Evolutionary conservation across 2,113 vertebrate species (phyloP).

Genomic region (Epinephelus moara): DNA sequence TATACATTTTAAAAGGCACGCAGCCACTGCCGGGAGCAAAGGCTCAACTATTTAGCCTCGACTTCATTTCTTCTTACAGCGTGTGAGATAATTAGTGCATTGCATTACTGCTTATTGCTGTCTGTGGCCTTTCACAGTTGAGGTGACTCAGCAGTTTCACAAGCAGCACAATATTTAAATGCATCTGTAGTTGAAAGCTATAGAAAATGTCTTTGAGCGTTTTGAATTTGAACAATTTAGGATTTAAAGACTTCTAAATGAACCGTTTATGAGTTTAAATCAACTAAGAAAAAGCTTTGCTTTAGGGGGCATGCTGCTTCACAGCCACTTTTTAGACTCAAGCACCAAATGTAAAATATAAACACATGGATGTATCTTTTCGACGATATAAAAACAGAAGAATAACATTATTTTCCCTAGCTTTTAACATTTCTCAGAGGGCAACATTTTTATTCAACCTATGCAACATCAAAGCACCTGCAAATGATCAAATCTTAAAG

Average conservation of each 20-base stretch:
- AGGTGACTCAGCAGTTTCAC: slow-evolving; percentile 45
- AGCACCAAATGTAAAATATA: background rate
- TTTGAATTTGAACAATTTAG: slow-evolving; percentile 4
- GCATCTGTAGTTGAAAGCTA: background rate
- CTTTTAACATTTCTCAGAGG: background rate
- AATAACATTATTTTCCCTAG: background rate
- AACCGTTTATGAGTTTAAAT: slow-evolving; percentile 1
- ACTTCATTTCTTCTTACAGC: slow-evolving; percentile 35
- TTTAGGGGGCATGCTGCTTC: background rate
- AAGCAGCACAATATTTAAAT: slow-evolving; percentile 27
- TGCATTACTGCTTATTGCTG: slow-evolving; percentile 29
- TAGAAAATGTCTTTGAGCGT: background rate
- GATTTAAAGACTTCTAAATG: slow-evolving; percentile 32
- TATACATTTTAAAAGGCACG: slow-evolving; percentile 65
- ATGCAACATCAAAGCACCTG: background rate
- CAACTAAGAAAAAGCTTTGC: background rate
- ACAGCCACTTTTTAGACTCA: background rate
- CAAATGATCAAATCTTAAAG: background rate
- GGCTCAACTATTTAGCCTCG: slow-evolving; percentile 34
- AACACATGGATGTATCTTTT: background rate
- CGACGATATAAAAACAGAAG: background rate
- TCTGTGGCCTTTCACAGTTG: slow-evolving; percentile 36
- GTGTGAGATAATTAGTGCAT: slow-evolving; percentile 45
- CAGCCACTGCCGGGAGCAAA: slow-evolving; percentile 27
- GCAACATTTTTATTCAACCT: background rate